Evolutionary conservation across 1,140 invertebrate genomes (phyloP).

Genomic region (Brachionus plicatilis): DNA sequence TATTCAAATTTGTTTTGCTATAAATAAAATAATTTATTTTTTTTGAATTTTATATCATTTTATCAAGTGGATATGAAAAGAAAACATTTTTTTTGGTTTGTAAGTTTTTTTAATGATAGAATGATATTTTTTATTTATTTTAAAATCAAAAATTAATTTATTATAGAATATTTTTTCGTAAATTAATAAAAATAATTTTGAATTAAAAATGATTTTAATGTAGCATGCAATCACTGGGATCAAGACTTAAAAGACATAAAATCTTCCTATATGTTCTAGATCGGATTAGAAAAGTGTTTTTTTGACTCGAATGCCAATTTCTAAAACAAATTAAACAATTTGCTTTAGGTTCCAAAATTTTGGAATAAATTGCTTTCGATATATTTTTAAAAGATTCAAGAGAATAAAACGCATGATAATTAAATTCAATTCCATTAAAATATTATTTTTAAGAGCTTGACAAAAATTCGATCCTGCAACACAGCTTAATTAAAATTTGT

Average conservation of each 20-base stretch:
- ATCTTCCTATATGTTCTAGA: neutral
- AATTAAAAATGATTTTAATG: too few species aligned
- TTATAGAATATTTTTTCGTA: too few species aligned
- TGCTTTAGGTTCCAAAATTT: neutral
- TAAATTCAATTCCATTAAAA: slow-evolving; percentile 6
- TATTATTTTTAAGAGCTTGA: neutral
- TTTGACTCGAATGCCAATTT: neutral
- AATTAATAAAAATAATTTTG: too few species aligned
- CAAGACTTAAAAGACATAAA: neutral
- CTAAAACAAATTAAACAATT: neutral
- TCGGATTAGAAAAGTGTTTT: neutral
- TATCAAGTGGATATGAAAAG: too few species aligned
- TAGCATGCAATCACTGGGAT: neutral
- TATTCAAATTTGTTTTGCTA: too few species aligned
- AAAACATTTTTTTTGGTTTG: too few species aligned
- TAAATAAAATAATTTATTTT: too few species aligned
- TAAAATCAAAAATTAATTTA: too few species aligned
- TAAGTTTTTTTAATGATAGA: too few species aligned
- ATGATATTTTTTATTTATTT: too few species aligned
- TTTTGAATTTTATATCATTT: too few species aligned
- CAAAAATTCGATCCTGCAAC: neutral
- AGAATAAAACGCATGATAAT: neutral
- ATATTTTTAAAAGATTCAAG: neutral
- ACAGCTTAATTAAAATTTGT: slow-evolving; percentile 3
- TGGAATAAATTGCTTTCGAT: neutral